These are phyloP conservation scores for Lota lota DNA, from an alignment of 2,113 vertebrate species.

Conservation along the genomic window DNA sequence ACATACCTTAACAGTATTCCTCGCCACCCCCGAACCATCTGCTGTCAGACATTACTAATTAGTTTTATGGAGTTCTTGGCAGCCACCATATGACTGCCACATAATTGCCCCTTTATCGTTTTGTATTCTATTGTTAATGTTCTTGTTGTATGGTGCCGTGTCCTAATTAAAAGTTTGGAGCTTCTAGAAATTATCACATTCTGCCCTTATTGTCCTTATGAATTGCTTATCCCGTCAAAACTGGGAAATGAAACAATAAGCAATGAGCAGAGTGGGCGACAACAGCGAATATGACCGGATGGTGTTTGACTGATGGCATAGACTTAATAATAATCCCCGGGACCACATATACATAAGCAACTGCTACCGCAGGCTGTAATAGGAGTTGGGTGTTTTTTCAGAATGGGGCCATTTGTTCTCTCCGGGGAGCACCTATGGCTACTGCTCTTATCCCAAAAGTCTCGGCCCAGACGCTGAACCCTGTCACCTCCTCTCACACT, in stretches of 20 bases:
- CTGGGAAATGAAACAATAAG: not conserved
- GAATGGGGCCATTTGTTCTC: constrained; percentile 26
- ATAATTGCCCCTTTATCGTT: constrained; percentile 66
- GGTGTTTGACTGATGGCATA: too few species aligned
- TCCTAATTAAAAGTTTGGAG: constrained; percentile 68
- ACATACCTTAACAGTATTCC: constrained; percentile 40
- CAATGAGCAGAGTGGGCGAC: not conserved
- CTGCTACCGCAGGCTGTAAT: constrained; percentile 23
- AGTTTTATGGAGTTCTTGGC: constrained; percentile 69
- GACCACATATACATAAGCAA: constrained; percentile 2
- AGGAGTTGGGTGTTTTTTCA: constrained; percentile 11
- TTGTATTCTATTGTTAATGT: constrained; percentile 59
- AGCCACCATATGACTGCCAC: constrained; percentile 49
- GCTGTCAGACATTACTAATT: constrained; percentile 69
- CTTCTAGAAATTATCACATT: constrained; percentile 40
- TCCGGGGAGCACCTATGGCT: constrained; percentile 26
- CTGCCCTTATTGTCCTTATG: constrained; percentile 55
- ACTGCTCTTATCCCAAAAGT: constrained; percentile 14
- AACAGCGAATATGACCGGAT: constrained; percentile 29
- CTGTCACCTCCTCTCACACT: constrained; percentile 9
- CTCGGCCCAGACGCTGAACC: too few species aligned
- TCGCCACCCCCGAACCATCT: constrained; percentile 55
- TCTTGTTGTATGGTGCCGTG: constrained; percentile 61
- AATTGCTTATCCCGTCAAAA: constrained; percentile 43
- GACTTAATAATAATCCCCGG: too few species aligned